Base-by-base conservation (phyloP, 2,113 vertebrate genomes). In the Xenopus borealis region DNA sequence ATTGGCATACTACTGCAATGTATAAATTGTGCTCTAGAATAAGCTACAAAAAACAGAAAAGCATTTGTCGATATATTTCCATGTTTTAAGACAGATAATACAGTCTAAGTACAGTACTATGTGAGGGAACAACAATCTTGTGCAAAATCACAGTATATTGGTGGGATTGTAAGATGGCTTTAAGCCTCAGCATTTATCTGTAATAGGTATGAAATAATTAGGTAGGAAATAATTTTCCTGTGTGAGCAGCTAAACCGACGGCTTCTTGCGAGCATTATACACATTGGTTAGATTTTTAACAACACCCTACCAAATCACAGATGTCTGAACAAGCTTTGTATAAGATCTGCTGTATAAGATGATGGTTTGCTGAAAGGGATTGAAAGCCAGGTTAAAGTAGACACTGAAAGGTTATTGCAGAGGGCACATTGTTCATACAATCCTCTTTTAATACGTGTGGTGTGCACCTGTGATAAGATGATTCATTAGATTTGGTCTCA, bases 391-490 rank as follows among this genome's bases (percentile, higher is more conserved):
- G 92, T 95, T 94, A 94, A 93, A 91, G 89, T 91, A 92, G 93
- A 94, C 89, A 95, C 89, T 91, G 91, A 85, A 86, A 87, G 88
- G 90, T 91, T 93, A 94, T 91, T 86, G 86, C 91, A 91, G 94
- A 95, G 93, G 93, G 92, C 93, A 93, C 84, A 83, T 86, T 91
- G 92, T 92, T 92, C 92, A 92, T 84, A 93, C 92, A 92, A 89
- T 94, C 92, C 90, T 92, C 89, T 91, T 96, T 94, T 95, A 96
- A 96, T 96, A 94, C 92, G 93, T 94, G 93, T 88, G 81, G 90
- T 94, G 94, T 93, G 93, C 92, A 94, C 93, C 94, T 94, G 93
- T 90, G 94, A 97, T 96, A 95, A 96, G 94, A 97, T 98, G 96
- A 98, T 98, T 98, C 96, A 99, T 98, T 96, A 96, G 95, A 94